A percentile compares a stretch with the other conserved stretches of the same genome.
These are phyloP conservation scores for Tympanoctomys barrerae DNA, from an alignment of 2,797 vertebrate genomes.

Conservation along the genomic window DNA sequence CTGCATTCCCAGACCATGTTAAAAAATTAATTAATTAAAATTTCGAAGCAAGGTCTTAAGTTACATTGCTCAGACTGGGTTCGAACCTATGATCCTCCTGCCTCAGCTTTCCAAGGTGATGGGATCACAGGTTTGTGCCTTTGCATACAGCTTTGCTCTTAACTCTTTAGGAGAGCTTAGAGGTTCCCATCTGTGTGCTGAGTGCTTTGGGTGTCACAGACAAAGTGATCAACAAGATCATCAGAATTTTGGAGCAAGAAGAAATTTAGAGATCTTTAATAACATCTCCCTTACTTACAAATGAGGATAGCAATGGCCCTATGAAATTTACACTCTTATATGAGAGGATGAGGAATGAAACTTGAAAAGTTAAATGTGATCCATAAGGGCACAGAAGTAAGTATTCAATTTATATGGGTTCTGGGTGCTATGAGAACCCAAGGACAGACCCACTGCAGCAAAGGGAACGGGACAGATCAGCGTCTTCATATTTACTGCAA, in stretches of 20 bases:
- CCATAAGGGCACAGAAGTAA: not conserved
- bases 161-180: not conserved
- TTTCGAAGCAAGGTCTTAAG: not conserved
- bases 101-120: not conserved
- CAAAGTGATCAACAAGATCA: not conserved
- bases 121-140: not conserved
- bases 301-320: not conserved
- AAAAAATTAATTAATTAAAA: not conserved
- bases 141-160: not conserved
- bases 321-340: not conserved
- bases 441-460: not conserved
- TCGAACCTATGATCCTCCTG: not conserved
- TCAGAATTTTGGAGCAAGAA: constrained; percentile 30
- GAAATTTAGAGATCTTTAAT: not conserved
- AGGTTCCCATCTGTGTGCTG: not conserved
- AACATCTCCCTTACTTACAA: not conserved
- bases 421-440: not conserved
- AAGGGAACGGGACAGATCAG: not conserved
- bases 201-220: not conserved
- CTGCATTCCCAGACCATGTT: not conserved
- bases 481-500: constrained; percentile 45
- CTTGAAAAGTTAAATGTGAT: constrained; percentile 10
- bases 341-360: constrained; percentile 9
- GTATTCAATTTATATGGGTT: not conserved
- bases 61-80: not conserved